Percentiles rank a stretch among this genome's conserved stretches.
Conservation (phyloP, 2,797 vertebrate species). For the Pogoniulus pusillus region DNA sequence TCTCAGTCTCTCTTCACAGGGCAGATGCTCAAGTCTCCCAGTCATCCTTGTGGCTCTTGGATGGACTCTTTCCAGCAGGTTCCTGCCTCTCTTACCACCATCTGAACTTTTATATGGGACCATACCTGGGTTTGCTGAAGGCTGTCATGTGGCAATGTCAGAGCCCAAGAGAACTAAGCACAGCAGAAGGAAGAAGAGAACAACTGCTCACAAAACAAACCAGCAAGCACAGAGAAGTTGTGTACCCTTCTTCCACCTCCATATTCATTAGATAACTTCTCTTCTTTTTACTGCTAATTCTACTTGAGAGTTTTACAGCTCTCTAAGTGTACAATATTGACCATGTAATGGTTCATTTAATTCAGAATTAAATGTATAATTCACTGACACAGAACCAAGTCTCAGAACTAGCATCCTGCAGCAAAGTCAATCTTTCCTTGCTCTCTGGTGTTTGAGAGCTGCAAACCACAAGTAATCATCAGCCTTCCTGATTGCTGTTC, state of each 20-base stretch:
- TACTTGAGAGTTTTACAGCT: conserved; percentile 17
- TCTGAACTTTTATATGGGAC: neutral
- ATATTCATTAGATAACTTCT: neutral
- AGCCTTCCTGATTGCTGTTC: neutral
- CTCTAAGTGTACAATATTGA: conserved; percentile 1
- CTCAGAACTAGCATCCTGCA: neutral
- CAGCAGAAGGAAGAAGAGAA: neutral
- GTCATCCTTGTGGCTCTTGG: no score
- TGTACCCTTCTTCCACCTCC: neutral
- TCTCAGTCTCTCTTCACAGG: no score
- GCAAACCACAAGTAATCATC: neutral
- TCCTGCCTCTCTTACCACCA: neutral
- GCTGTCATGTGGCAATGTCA: neutral
- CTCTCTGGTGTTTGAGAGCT: neutral
- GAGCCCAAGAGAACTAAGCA: neutral
- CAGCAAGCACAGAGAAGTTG: neutral
- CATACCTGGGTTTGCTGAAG: neutral
- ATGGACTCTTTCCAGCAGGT: no score
- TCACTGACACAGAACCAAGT: neutral
- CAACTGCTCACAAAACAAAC: neutral
- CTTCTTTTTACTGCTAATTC: conserved; percentile 18
- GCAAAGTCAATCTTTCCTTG: conserved; percentile 4
- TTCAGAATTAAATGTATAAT: conserved; percentile 25
- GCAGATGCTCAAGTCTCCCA: no score
- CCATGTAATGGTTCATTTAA: conserved; percentile 8